Conservation (phyloP, 1,140 invertebrate species). For the Mamestra configurata region DNA sequence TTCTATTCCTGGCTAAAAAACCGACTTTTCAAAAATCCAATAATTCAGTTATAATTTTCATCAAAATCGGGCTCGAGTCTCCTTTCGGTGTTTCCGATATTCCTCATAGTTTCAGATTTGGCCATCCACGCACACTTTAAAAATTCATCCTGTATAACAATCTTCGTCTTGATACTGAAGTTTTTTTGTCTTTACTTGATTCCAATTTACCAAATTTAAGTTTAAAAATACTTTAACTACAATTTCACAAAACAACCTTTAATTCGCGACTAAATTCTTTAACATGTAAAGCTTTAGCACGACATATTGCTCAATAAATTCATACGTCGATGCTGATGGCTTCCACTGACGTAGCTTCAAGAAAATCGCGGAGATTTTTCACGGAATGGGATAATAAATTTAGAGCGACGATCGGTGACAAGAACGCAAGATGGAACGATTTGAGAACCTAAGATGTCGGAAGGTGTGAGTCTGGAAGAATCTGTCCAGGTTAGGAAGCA, state of each 20-base stretch:
- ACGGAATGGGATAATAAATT: conserved; percentile 51
- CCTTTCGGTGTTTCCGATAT: no score
- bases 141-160: no score
- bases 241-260: not conserved
- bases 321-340: conserved; percentile 56
- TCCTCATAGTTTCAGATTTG: no score
- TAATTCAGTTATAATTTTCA: no score
- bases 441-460: not conserved
- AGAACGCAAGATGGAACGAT: not conserved
- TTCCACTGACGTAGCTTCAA: conserved; percentile 39
- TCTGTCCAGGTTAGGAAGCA: conserved; percentile 3
- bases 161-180: no score
- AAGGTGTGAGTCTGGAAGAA: not conserved
- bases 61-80: no score
- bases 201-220: no score
- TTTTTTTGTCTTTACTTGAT: no score
- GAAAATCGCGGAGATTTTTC: conserved; percentile 57
- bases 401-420: conserved; percentile 33
- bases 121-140: no score
- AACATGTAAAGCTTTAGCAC: not conserved
- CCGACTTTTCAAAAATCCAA: no score
- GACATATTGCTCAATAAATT: conserved; percentile 63
- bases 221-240: not conserved
- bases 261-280: conserved; percentile 3
- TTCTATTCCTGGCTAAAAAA: no score